Evolutionary conservation across 1,140 invertebrate genomes (phyloP).

Genomic region (Dendrolimus punctatus): DNA sequence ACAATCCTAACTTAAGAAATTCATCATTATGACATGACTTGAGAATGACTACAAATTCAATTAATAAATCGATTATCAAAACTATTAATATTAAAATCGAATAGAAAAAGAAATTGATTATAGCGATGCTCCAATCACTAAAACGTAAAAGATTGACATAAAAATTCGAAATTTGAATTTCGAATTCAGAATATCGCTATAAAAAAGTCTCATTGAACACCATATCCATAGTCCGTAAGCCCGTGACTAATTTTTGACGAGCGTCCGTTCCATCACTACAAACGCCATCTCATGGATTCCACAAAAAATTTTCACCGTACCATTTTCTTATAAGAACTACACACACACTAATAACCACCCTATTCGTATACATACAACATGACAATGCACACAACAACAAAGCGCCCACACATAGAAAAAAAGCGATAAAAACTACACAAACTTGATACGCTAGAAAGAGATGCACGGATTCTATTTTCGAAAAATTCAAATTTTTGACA

Average conservation of each 20-base stretch:
- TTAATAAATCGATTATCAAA: no score
- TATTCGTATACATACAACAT: conserved; percentile 22
- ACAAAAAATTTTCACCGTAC: conserved; percentile 64
- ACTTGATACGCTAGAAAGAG: conserved; percentile 1
- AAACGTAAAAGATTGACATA: no score
- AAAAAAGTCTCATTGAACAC: no score
- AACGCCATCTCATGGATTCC: conserved; percentile 63
- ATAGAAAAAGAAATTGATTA: no score
- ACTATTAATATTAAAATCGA: no score
- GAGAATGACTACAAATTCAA: no score
- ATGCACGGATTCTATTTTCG: conserved; percentile 1
- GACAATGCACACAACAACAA: conserved; percentile 52
- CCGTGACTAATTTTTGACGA: conserved; percentile 48
- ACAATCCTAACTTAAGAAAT: no score
- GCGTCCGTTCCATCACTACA: conserved; percentile 39
- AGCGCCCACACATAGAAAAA: conserved; percentile 66
- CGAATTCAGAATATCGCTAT: no score
- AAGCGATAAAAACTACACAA: conserved; percentile 43
- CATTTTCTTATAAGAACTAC: conserved; percentile 68
- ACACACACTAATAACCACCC: conserved; percentile 25
- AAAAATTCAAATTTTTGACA: conserved; percentile 14
- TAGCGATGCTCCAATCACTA: no score
- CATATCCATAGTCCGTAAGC: conserved; percentile 5
- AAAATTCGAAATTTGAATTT: no score
- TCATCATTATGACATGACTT: no score